Evolutionary conservation across 2,113 vertebrate species (phyloP).

Genomic region (Crotalus viridis): DNA sequence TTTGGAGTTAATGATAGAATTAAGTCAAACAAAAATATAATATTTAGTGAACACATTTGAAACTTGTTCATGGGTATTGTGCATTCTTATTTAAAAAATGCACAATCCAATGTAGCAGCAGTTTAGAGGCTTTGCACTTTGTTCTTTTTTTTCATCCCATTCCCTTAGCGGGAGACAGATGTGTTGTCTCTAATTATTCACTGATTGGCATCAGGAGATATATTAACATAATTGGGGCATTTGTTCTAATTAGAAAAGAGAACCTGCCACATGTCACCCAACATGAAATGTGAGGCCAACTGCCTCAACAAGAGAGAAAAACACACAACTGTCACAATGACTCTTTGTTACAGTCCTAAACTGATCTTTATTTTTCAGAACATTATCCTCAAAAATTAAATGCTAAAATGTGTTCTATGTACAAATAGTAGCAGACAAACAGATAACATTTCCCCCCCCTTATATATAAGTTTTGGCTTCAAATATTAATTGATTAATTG

Average conservation of each 20-base stretch:
- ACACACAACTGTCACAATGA: conserved; percentile 2
- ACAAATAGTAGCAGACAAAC: conserved; percentile 26
- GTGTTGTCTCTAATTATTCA: conserved; percentile 81
- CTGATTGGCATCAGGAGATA: conserved; percentile 88
- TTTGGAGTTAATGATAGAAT: neutral
- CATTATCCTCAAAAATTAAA: conserved; percentile 27
- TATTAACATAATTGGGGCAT: conserved; percentile 90
- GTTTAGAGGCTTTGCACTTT: conserved; percentile 56
- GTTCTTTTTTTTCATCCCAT: conserved; percentile 35
- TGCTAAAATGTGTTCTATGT: neutral
- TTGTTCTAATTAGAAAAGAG: conserved; percentile 88
- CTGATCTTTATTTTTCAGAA: conserved; percentile 17
- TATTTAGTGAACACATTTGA: neutral
- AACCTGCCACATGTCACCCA: conserved; percentile 85
- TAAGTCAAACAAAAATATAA: neutral
- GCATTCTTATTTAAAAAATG: accelerated
- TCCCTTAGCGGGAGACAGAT: conserved; percentile 73
- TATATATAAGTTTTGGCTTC: conserved; percentile 49
- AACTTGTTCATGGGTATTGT: neutral
- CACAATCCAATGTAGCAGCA: conserved; percentile 31
- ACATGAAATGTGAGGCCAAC: conserved; percentile 70
- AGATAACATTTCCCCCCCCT: neutral
- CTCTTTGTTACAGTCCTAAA: conserved; percentile 17
- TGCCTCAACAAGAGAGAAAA: conserved; percentile 45
- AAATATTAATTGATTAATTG: neutral